Evolutionary conservation across 2,888 invertebrate genomes (phyloP), one percentile per base, ranked within the genome.

Genomic region (Cryptocephalus primarius): DNA sequence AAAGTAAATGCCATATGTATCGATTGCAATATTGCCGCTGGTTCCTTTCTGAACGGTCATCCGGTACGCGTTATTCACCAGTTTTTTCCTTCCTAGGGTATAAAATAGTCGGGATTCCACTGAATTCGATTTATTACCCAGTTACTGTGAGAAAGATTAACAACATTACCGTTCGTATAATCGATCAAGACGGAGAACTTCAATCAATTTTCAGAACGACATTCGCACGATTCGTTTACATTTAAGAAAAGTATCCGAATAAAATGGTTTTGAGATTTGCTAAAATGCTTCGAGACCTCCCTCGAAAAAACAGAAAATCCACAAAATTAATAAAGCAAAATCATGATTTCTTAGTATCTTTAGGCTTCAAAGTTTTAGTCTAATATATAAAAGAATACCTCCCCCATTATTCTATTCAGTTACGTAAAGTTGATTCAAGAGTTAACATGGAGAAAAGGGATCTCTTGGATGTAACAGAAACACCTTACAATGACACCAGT

Each of bases 101-200:
- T 59, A 63, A 64, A 59, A 60, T 66, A 43, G 52, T 61, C 40
- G 65, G 66, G 55, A 55, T 57, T 13, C 64, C 63, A 4, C 48
- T 46, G 42, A 62, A 60, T 51, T 58, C 64, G 13, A 60, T 66
- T 44, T 66, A 66, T 59, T 57, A 65, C 48, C 64, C 63, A 34
- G 55, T 65, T 11, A 60, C 51, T 44, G 50, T 53, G 10, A 51
- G 40, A 44, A 45, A 44, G 36, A 60, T 65, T 50, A 50, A 50
- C 44, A 48, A 59, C 40, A 48, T 66, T 33, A 44, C 51, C 14
- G 14, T 67, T 49, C 60, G 55, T 55, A 42, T 65, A 45, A 45
- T 58, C 8, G 64, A 67, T 55, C 60, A 63, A 53, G 53, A 58
- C 50, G 59, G 58, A 33, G 48, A 60, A 32, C 40, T 62, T 12